Conservation (phyloP, 2,113 vertebrate species). For the Pithys albifrons region DNA sequence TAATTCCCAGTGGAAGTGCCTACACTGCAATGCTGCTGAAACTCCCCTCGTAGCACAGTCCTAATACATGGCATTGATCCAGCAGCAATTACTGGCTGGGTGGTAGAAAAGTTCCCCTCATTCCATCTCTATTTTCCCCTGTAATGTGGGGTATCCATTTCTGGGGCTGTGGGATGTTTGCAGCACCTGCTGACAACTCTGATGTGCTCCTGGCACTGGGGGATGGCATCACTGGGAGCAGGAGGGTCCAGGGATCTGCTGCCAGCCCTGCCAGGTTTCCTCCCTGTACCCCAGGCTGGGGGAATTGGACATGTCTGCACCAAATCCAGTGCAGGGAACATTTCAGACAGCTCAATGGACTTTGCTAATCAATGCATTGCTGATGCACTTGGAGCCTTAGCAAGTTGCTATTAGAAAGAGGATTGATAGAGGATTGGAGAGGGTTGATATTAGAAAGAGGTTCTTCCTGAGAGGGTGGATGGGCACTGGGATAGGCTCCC, state of each 20-base stretch:
- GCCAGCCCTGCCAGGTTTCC: background rate
- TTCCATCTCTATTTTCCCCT: background rate
- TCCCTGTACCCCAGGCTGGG: background rate
- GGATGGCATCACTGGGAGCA: rapidly evolving
- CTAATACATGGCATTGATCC: background rate
- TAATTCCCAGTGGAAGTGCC: background rate
- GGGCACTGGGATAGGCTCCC: background rate
- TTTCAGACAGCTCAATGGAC: background rate
- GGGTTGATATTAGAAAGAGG: background rate
- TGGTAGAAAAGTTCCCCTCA: background rate
- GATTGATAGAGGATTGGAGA: too few species aligned
- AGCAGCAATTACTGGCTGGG: background rate
- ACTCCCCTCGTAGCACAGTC: background rate
- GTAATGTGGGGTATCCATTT: background rate
- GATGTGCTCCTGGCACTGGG: rapidly evolving
- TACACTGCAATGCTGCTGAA: slow-evolving; percentile 17
- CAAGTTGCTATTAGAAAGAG: background rate
- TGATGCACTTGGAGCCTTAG: background rate
- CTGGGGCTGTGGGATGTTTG: background rate
- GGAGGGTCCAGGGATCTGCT: background rate
- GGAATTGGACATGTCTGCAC: background rate
- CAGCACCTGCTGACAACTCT: background rate
- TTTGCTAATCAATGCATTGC: background rate
- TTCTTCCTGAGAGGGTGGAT: background rate
- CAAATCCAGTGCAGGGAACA: background rate